Percentiles rank a stretch among this genome's conserved stretches.
Evolutionary conservation across 2,888 invertebrate genomes (phyloP).

Genomic region (Xylocampa areola): DNA sequence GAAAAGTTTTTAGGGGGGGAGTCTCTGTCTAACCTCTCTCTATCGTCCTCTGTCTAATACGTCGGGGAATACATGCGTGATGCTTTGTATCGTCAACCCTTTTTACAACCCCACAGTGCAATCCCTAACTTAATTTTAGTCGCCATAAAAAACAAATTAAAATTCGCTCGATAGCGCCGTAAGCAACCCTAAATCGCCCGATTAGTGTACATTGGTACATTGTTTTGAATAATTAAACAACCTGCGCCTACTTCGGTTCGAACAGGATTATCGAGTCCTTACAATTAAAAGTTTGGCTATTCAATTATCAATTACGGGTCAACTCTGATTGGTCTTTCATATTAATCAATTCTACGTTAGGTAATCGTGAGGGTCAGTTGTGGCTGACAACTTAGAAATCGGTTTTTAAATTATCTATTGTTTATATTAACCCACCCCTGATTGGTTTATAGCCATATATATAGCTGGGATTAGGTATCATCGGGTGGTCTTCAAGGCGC

Average conservation of each 20-base stretch:
- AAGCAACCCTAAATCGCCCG: slow-evolving; percentile 63
- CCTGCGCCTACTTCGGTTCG: slow-evolving; percentile 58
- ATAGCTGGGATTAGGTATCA: too few relatives aligned
- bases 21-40: too few relatives aligned
- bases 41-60: too few relatives aligned
- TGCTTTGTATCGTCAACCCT: neutral
- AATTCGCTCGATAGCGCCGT: slow-evolving; percentile 53
- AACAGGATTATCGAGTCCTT: slow-evolving; percentile 76
- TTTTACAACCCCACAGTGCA: slow-evolving; percentile 30
- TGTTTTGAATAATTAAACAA: slow-evolving; percentile 79
- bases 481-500: too few relatives aligned
- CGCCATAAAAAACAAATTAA: slow-evolving; percentile 62
- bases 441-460: neutral
- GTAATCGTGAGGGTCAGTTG: slow-evolving; percentile 37
- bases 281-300: slow-evolving; percentile 78
- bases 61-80: too few relatives aligned
- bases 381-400: slow-evolving; percentile 12
- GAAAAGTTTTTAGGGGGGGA: too few relatives aligned
- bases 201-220: slow-evolving; percentile 68
- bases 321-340: slow-evolving; percentile 72
- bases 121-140: slow-evolving; percentile 49
- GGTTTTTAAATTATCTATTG: too few relatives aligned
- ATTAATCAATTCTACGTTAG: slow-evolving; percentile 71
- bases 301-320: slow-evolving; percentile 78
- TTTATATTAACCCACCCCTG: slow-evolving; percentile 12